phyloP scores from a whole-genome alignment of 2,113 vertebrate genomes.

The Peucedramus taeniatus region DNA sequence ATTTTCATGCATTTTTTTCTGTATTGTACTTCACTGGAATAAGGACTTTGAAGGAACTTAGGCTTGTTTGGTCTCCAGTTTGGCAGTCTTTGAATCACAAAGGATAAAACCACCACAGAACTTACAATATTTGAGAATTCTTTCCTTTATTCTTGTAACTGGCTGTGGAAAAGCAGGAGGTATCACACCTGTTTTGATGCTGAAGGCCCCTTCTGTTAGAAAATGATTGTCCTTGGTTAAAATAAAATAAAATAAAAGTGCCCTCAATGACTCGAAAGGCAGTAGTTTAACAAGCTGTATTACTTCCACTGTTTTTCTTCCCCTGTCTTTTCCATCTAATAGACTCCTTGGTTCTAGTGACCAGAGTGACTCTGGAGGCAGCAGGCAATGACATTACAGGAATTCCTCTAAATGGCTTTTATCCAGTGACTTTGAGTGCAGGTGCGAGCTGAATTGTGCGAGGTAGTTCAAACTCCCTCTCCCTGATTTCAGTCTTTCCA shows the following conservation, averaged over 20 bases:
- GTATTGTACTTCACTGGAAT: neutral
- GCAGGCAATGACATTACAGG: conserved; percentile 56
- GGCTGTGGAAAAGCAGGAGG: neutral
- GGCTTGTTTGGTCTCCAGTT: neutral
- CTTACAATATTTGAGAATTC: neutral
- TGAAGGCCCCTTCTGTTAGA: neutral
- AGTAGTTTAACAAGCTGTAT: conserved; percentile 31
- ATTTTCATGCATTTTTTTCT: neutral
- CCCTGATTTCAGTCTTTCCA: conserved; percentile 35
- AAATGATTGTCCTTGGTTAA: neutral
- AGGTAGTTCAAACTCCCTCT: neutral
- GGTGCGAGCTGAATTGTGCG: neutral
- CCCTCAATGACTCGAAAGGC: neutral
- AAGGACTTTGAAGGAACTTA: neutral
- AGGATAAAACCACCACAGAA: neutral
- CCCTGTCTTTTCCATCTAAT: conserved; percentile 43
- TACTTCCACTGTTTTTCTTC: conserved; percentile 34
- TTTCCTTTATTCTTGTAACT: neutral
- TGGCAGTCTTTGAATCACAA: neutral
- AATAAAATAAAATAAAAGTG: neutral
- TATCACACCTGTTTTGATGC: neutral
- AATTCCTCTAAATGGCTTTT: conserved; percentile 55
- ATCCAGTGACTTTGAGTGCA: conserved; percentile 33
- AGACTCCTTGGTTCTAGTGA: conserved; percentile 37
- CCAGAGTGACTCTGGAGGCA: conserved; percentile 50